Conservation (phyloP, 2,888 invertebrate species). For the Drosophila bunnanda region DNA sequence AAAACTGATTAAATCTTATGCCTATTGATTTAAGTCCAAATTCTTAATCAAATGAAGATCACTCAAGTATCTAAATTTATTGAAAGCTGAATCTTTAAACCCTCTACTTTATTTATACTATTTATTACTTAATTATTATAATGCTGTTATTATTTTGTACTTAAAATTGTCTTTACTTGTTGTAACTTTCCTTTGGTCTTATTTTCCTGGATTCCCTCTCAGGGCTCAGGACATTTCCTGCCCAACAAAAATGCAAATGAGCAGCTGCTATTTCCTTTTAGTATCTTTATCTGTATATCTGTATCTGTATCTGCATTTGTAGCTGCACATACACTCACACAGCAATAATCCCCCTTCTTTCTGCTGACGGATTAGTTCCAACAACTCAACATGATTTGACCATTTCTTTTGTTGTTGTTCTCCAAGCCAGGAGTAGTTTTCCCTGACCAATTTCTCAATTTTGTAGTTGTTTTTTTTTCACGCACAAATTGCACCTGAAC, state of each 20-base stretch:
- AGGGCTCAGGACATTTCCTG: conserved; percentile 23
- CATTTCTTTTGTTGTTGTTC: conserved; percentile 50
- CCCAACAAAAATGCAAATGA: conserved; percentile 33
- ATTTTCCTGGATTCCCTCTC: not conserved
- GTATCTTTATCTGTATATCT: conserved; percentile 21
- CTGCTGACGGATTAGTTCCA: conserved; percentile 78
- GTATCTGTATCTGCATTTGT: conserved; percentile 17
- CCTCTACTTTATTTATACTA: too few species aligned
- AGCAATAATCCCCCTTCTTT: conserved; percentile 63
- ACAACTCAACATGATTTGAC: conserved; percentile 75
- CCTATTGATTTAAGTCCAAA: not conserved
- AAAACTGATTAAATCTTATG: too few species aligned
- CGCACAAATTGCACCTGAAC: conserved; percentile 84
- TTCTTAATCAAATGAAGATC: not conserved
- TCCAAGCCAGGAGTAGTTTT: conserved; percentile 13
- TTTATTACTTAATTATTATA: not conserved
- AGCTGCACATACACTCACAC: conserved; percentile 10
- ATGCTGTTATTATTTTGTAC: not conserved
- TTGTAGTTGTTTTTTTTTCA: conserved; percentile 54
- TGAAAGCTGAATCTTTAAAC: not conserved
- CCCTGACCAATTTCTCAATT: conserved; percentile 30
- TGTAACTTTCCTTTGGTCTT: not conserved
- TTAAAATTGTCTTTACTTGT: not conserved
- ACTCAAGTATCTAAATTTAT: not conserved
- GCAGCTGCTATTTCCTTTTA: conserved; percentile 33